Evolutionary conservation across 2,888 invertebrate species (phyloP), one percentile per base, ranked within the genome.

Genomic region (Atrina japonica): DNA sequence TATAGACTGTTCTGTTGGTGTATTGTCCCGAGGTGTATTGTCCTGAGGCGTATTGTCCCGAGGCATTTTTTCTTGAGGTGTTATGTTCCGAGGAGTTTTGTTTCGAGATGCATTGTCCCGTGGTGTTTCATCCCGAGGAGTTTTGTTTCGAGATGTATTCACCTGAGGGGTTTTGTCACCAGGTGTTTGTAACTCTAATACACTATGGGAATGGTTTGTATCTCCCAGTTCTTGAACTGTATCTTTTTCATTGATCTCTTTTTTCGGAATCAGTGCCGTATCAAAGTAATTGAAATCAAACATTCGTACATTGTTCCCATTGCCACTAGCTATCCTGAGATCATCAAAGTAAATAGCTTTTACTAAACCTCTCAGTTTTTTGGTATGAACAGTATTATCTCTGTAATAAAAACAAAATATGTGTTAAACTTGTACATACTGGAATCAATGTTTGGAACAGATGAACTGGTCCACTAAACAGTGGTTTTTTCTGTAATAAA

Each of bases 341-440:
- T 85, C 85, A 74, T 88, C 86, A 76, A 87, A 85, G 58, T 82
- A 78, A 2, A 88, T 81, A 50, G 83, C 84, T 69, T 86, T 87
- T 1, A 88, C 82, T 49, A 85, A 84, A 6, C 72, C 72, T 3
- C 40, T 52, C 21, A 56, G 18, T 9, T 73, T 70, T 73, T 86
- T 88, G 3, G 87, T 88, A 71, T 87, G 88, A 21, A 84, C 67
- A 68, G 88, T 88, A 45, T 79, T 77, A 7, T 80, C 78, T 55
- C 88, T 88, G 81, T 23, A 74, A 68, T 30, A 58, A 50, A 72
- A 55, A 35, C 70, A 64, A 50, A 45, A 23, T n/a, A 25, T 45
- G 23, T n/a, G n/a, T 41, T 14, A 25, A 41, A n/a, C n/a, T n/a
- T n/a, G 18, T 49, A 49, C 9, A 49, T 11, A 49, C 11, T 49